These are phyloP conservation scores for Protonibea diacanthus DNA, from an alignment of 2,797 vertebrate species.

Conservation along the genomic window DNA sequence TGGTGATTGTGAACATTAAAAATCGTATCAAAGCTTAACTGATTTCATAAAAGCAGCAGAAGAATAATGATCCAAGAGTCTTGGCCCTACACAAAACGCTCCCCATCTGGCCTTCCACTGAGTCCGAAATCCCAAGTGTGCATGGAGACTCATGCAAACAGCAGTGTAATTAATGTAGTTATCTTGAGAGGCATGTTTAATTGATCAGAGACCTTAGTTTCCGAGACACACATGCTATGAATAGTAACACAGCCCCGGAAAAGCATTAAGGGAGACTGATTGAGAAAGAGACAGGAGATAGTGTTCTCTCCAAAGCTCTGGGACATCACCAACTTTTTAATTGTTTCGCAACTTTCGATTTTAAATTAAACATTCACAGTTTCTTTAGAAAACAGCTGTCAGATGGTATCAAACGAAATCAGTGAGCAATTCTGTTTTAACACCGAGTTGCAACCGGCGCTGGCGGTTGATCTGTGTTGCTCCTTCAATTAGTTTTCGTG, in stretches of 20 bases:
- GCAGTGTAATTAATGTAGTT: constrained; percentile 73
- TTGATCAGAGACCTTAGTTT: constrained; percentile 73
- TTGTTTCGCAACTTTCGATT: constrained; percentile 49
- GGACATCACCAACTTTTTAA: constrained; percentile 50
- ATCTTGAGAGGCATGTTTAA: constrained; percentile 75
- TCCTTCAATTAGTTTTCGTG: constrained; percentile 12
- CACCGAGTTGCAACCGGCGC: background rate
- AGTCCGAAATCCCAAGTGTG: constrained; percentile 51
- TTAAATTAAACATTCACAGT: constrained; percentile 43
- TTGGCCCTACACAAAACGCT: constrained; percentile 22
- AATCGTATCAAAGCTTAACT: constrained; percentile 33
- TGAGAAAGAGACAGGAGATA: constrained; percentile 38
- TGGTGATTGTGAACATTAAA: constrained; percentile 26
- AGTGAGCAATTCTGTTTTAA: constrained; percentile 5
- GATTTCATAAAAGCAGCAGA: constrained; percentile 19
- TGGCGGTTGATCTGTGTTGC: constrained; percentile 3
- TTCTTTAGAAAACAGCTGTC: constrained; percentile 25
- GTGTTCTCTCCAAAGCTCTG: constrained; percentile 33
- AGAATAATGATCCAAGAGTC: constrained; percentile 52
- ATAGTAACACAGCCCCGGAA: constrained; percentile 55
- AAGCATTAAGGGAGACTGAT: constrained; percentile 32
- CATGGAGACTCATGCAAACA: constrained; percentile 65
- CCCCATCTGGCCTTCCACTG: constrained; percentile 52
- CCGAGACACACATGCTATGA: constrained; percentile 56
- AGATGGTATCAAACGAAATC: constrained; percentile 43